Percentiles rank a stretch among this genome's conserved stretches.
Evolutionary conservation across 2,113 vertebrate species (phyloP).

Genomic region (Megalops atlanticus): DNA sequence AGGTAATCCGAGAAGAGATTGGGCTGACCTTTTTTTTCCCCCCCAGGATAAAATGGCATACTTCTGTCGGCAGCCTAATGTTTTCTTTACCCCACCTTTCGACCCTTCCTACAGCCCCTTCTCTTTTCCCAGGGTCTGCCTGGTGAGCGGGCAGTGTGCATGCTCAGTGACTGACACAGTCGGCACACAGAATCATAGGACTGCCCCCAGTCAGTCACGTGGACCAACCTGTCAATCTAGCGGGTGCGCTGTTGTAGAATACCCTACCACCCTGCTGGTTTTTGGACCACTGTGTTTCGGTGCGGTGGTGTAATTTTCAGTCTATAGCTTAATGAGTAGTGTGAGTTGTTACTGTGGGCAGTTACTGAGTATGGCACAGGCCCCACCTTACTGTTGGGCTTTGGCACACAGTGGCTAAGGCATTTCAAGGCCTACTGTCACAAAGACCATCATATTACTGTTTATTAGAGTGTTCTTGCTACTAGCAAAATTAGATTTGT

Average conservation of each 20-base stretch:
- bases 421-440: not conserved
- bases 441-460: not conserved
- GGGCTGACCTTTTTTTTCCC: not conserved
- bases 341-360: not conserved
- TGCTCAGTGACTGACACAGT: too few species aligned
- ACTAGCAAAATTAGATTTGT: not conserved
- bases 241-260: not conserved
- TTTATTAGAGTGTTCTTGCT: not conserved
- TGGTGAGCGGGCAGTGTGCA: not conserved
- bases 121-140: not conserved
- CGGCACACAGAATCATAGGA: too few species aligned
- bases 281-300: not conserved
- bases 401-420: not conserved
- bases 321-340: not conserved
- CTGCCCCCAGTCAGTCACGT: not conserved
- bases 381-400: not conserved
- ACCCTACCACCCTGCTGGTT: not conserved
- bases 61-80: not conserved
- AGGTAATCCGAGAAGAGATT: constrained; percentile 76
- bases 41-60: not conserved
- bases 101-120: not conserved
- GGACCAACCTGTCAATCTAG: not conserved
- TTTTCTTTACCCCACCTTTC: not conserved
- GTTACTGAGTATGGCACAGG: not conserved
- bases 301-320: too few species aligned